Conservation (phyloP, 2,888 invertebrate genomes). For the Hypercompe scribonia region DNA sequence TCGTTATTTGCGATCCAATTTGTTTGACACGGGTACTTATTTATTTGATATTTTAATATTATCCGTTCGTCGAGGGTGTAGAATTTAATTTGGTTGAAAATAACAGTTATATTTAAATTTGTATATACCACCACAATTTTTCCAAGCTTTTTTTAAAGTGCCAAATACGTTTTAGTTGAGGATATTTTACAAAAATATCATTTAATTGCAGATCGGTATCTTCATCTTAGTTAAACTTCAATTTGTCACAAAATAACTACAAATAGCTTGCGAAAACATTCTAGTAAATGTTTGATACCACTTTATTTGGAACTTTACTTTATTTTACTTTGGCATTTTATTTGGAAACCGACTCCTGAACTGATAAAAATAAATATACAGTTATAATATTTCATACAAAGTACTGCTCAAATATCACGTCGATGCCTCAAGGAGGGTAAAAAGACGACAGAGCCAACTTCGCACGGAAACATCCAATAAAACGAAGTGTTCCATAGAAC, state of each 20-base stretch:
- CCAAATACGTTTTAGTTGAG: no score
- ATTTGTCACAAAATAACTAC: neutral
- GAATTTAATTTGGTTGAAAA: neutral
- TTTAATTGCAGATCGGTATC: no score
- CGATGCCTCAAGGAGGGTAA: constrained; percentile 62
- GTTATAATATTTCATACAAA: constrained; percentile 51
- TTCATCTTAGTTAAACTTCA: neutral
- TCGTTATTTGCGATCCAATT: constrained; percentile 20
- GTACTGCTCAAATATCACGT: constrained; percentile 70
- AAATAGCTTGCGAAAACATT: neutral
- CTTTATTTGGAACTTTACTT: no score
- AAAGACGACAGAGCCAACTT: constrained; percentile 73
- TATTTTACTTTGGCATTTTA: neutral
- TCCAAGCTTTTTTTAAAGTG: no score
- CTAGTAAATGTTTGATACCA: no score
- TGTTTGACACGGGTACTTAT: neutral
- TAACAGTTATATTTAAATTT: neutral
- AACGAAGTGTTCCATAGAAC: constrained; percentile 68
- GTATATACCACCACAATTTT: no score
- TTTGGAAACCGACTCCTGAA: neutral
- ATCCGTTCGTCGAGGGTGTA: neutral
- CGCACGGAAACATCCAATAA: constrained; percentile 81
- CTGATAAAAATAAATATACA: constrained; percentile 2
- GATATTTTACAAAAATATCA: no score
- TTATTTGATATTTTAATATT: neutral